Evolutionary conservation across 1,140 invertebrate species (phyloP).

Genomic region (Venturia canescens): DNA sequence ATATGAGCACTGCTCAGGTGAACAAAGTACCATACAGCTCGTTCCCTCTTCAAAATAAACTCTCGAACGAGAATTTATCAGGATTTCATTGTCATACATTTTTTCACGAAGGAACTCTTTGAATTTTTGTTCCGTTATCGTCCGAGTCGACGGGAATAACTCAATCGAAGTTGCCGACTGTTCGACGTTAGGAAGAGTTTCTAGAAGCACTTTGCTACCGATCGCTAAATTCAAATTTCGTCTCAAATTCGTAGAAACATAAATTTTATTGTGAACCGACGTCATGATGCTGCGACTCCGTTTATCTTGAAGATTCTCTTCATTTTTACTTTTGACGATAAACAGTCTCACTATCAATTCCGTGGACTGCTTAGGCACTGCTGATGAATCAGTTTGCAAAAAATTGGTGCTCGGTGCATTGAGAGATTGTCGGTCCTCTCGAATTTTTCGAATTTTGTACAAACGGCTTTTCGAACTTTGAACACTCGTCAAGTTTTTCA

Average conservation of each 20-base stretch:
- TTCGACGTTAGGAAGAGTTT: conserved; percentile 39
- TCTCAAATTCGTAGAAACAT: conserved; percentile 61
- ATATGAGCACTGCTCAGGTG: conserved; percentile 78
- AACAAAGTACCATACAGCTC: conserved; percentile 75
- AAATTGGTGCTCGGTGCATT: conserved; percentile 50
- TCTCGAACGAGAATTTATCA: conserved; percentile 80
- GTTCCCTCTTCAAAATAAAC: conserved; percentile 77
- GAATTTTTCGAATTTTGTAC: conserved; percentile 61
- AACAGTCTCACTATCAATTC: conserved; percentile 62
- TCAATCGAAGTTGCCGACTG: conserved; percentile 73
- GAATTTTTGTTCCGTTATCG: conserved; percentile 75
- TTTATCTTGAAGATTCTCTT: background rate
- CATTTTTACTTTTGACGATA: conserved; percentile 51
- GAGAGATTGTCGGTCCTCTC: conserved; percentile 48
- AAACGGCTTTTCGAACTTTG: conserved; percentile 32
- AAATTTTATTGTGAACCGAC: conserved; percentile 55
- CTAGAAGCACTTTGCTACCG: conserved; percentile 72
- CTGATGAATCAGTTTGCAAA: conserved; percentile 31
- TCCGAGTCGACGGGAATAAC: conserved; percentile 73
- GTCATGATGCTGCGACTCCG: background rate
- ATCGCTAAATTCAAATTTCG: conserved; percentile 65
- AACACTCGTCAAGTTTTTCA: background rate
- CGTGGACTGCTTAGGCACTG: conserved; percentile 23
- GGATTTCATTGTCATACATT: conserved; percentile 68
- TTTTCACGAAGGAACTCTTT: conserved; percentile 1